Percentiles rank a stretch among this genome's conserved stretches.
Conservation (phyloP, 2,113 vertebrate species). For the Gasterosteus aculeatus region DNA sequence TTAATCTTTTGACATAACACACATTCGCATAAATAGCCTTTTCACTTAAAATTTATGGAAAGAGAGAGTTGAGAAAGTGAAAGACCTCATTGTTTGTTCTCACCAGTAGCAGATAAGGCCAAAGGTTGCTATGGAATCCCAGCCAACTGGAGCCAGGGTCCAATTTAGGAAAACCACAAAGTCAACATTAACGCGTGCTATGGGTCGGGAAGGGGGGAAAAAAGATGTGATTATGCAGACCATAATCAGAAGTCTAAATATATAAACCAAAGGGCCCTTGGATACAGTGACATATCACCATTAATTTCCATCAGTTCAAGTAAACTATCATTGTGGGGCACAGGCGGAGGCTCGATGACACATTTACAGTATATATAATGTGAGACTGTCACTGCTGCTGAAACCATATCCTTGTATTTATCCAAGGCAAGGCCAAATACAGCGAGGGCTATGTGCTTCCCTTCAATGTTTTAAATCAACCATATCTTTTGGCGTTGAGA, state of each 20-base stretch:
- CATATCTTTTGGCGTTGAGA: constrained; percentile 59
- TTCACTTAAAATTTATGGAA: constrained; percentile 71
- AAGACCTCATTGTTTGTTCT: constrained; percentile 89
- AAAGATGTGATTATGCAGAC: constrained; percentile 86
- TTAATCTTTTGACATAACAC: constrained; percentile 2
- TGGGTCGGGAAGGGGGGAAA: constrained; percentile 70
- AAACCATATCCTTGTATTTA: constrained; percentile 79
- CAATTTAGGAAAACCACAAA: constrained; percentile 96
- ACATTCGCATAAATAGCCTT: constrained; percentile 43
- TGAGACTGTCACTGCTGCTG: constrained; percentile 71
- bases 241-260: constrained; percentile 87
- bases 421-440: constrained; percentile 59
- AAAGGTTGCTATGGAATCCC: constrained; percentile 89
- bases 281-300: constrained; percentile 77
- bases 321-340: constrained; percentile 63
- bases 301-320: constrained; percentile 76
- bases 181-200: constrained; percentile 94
- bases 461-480: constrained; percentile 68
- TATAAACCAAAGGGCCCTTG: constrained; percentile 86
- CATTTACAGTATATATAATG: constrained; percentile 71
- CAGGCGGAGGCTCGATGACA: constrained; percentile 62
- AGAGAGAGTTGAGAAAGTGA: constrained; percentile 77
- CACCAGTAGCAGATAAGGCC: constrained; percentile 92
- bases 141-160: constrained; percentile 92
- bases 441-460: constrained; percentile 56